Evolutionary conservation across 2,888 invertebrate species (phyloP).

Genomic region (Fabriciana adippe): DNA sequence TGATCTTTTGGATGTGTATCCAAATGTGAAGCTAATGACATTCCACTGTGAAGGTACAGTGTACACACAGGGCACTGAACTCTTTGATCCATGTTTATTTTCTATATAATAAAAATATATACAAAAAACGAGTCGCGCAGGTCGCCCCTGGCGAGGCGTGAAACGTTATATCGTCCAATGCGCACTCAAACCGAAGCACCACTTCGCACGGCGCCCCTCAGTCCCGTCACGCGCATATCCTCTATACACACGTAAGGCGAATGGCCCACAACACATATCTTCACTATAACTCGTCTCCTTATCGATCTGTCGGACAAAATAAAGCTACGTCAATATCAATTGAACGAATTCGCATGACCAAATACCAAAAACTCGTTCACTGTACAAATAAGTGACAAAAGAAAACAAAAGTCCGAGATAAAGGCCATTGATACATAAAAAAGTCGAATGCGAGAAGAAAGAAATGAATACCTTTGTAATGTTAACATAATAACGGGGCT

Average conservation of each 20-base stretch:
- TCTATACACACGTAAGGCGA: constrained; percentile 66
- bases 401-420: constrained; percentile 80
- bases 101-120: constrained; percentile 43
- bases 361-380: constrained; percentile 68
- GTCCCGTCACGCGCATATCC: constrained; percentile 69
- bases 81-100: constrained; percentile 68
- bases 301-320: constrained; percentile 79
- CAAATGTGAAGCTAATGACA: constrained; percentile 90
- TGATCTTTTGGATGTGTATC: constrained; percentile 94
- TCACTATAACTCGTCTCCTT: constrained; percentile 68
- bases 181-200: constrained; percentile 59
- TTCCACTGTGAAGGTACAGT: constrained; percentile 90
- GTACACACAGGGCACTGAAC: constrained; percentile 92
- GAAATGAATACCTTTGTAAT: constrained; percentile 55
- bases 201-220: constrained; percentile 57
- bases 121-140: constrained; percentile 44
- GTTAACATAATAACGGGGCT: constrained; percentile 48
- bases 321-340: constrained; percentile 63
- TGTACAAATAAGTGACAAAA: constrained; percentile 75
- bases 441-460: constrained; percentile 65
- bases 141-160: constrained; percentile 45
- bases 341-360: constrained; percentile 54
- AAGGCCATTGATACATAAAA: constrained; percentile 81
- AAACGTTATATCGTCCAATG: constrained; percentile 56
- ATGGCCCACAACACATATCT: constrained; percentile 70